Evolutionary conservation across 2,888 invertebrate species (phyloP), one percentile per base, ranked within the genome.

Genomic region (Calameuta pallipes): DNA sequence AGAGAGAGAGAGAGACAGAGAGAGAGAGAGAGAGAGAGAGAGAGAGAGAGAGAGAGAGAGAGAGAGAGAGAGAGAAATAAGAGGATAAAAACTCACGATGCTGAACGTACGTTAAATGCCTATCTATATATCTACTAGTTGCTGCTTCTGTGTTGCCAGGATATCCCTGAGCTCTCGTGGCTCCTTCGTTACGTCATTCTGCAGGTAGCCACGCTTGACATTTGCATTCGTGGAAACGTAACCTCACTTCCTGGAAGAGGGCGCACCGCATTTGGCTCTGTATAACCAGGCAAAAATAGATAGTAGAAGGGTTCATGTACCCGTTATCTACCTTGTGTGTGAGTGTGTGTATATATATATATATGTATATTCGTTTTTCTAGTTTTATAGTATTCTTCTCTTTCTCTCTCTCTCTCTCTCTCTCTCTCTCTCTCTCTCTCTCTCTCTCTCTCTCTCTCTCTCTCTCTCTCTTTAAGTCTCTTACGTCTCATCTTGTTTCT

Each of bases 191-290:
- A 30, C 78, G 76, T 80, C 78, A 80, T 75, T 73, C 76, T 56
- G 37, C 81, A 81, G 82, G 80, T 80, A 79, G 76, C 71, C 78
- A 79, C 77, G 76, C 71, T 76, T 74, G 83, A 81, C 81, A 84
- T 86, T 84, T 84, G 84, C 84, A 84, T 86, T 86, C 85, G 83
- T 77, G 82, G 85, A 86, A 86, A 85, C 76, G 83, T 79, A 81
- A 80, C 76, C 79, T 80, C 79, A 78, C 82, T 85, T 85, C 83
- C 78, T 80, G 81, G 84, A 84, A 86, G 68, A 75, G 73, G 23
- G 71, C 30, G 33, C 76, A 73, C 31, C 70, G 41, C 33, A 36
- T 78, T 79, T 75, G 71, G 56, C 11, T 30, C 11, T 23, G 23
- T 35, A 34, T n/a, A 56, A 74, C 37, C 30, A 37, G 73, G 78